A percentile compares a stretch with the other conserved stretches of the same genome.
Evolutionary conservation across 2,797 vertebrate species (phyloP).

Genomic region (Thunnus albacares): DNA sequence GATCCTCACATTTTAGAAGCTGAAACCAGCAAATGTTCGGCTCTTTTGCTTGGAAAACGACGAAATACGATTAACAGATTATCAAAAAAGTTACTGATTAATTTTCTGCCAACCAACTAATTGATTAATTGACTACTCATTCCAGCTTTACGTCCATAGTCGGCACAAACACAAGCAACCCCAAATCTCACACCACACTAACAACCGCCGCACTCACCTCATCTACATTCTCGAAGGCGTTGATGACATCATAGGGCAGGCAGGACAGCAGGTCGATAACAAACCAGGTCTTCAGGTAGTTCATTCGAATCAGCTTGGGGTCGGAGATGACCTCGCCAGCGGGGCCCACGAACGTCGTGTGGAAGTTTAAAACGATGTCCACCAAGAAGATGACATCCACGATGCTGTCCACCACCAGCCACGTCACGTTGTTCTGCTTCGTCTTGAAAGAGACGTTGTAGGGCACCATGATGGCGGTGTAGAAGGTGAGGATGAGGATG

Average conservation of each 20-base stretch:
- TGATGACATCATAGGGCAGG: conserved; percentile 99
- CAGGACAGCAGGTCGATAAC: conserved; percentile 99
- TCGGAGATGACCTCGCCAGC: conserved; percentile 99
- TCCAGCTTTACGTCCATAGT: neutral
- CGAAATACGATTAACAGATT: too few relatives aligned
- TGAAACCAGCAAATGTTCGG: neutral
- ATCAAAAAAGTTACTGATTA: too few relatives aligned
- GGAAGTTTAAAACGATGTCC: conserved; percentile 98
- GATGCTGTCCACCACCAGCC: conserved; percentile 98
- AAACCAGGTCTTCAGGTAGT: conserved; percentile 99
- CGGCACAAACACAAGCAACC: neutral
- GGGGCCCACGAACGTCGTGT: conserved; percentile 98
- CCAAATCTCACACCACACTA: neutral
- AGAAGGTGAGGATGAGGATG: conserved; percentile 99
- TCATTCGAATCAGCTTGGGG: conserved; percentile 99
- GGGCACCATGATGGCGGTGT: conserved; percentile 99
- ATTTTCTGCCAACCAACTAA: too few relatives aligned
- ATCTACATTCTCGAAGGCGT: conserved; percentile 99
- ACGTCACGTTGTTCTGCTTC: conserved; percentile 99
- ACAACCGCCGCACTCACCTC: conserved; percentile 90
- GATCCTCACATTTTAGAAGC: conserved; percentile 1
- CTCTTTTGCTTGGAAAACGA: too few relatives aligned
- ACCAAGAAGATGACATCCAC: conserved; percentile 99
- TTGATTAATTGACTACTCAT: neutral
- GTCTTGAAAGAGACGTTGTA: conserved; percentile 99